Conservation (phyloP, 2,888 invertebrate species). For the Paralinhomoeus sp. region DNA sequence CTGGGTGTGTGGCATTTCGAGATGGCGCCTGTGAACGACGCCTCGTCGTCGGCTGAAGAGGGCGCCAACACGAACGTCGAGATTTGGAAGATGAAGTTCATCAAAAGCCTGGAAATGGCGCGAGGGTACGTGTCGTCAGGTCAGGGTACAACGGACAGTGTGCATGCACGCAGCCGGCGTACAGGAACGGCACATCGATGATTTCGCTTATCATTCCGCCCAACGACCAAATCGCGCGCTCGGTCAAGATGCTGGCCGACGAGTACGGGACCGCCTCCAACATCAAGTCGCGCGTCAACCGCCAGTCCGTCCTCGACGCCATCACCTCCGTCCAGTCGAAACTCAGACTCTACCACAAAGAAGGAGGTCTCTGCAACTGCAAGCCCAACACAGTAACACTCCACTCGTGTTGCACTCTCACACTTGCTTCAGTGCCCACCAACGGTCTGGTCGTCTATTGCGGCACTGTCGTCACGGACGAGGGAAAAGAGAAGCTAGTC, state of each 20-base stretch:
- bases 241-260: constrained; percentile 99
- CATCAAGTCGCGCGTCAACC: constrained; percentile 93
- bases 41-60: too few relatives aligned
- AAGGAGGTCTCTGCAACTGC: too few relatives aligned
- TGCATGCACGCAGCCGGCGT: too few relatives aligned
- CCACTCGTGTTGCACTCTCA: constrained; percentile 8
- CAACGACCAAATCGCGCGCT: constrained; percentile 94
- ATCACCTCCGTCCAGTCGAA: constrained; percentile 99
- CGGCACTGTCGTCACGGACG: constrained; percentile 97
- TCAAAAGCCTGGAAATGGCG: constrained; percentile 96
- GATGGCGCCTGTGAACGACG: too few relatives aligned
- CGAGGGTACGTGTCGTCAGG: constrained; percentile 96
- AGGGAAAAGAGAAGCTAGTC: constrained; percentile 99
- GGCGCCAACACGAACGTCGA: constrained; percentile 87
- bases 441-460: constrained; percentile 99
- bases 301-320: constrained; percentile 90
- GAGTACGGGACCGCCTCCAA: constrained; percentile 99
- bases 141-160: too few relatives aligned
- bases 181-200: constrained; percentile 97
- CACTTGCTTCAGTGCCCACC: constrained; percentile 54
- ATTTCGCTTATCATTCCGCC: constrained; percentile 98
- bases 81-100: constrained; percentile 99
- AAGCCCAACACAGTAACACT: too few relatives aligned
- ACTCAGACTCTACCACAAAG: constrained; percentile 94
- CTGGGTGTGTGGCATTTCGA: too few relatives aligned